A percentile compares a stretch with the other conserved stretches of the same genome.
These are phyloP conservation scores for Xiphophorus maculatus DNA, from an alignment of 2,113 vertebrate species.

Conservation along the genomic window DNA sequence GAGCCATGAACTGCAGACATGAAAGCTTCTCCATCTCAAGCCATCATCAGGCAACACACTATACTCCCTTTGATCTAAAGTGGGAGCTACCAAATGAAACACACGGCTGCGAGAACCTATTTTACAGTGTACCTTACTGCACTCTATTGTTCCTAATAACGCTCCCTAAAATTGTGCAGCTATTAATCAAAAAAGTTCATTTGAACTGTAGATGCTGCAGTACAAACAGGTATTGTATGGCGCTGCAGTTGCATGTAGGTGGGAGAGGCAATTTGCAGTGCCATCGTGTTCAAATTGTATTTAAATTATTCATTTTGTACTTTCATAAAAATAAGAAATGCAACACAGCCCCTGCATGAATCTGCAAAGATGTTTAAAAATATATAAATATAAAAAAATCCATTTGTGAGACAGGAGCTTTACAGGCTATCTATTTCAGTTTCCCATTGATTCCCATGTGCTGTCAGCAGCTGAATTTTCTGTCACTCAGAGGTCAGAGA, in stretches of 20 bases:
- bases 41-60: slow-evolving; percentile 54
- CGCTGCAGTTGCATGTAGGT: background rate
- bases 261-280: slow-evolving; percentile 11
- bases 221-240: slow-evolving; percentile 16
- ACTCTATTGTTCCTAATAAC: slow-evolving; percentile 31
- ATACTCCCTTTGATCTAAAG: slow-evolving; percentile 68
- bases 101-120: slow-evolving; percentile 21
- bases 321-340: slow-evolving; percentile 13
- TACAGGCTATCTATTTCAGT: slow-evolving; percentile 3
- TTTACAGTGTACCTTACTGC: slow-evolving; percentile 20
- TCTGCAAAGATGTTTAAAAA: background rate
- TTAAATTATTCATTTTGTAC: slow-evolving; percentile 4
- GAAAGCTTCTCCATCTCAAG: slow-evolving; percentile 68
- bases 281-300: slow-evolving; percentile 1
- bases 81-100: slow-evolving; percentile 49
- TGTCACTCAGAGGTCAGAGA: slow-evolving; percentile 26
- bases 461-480: slow-evolving; percentile 20
- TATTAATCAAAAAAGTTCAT: slow-evolving; percentile 38
- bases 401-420: slow-evolving; percentile 3
- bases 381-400: background rate
- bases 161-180: slow-evolving; percentile 10
- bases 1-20: slow-evolving; percentile 64
- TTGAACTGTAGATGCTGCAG: slow-evolving; percentile 30
- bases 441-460: slow-evolving; percentile 1
- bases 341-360: too few species aligned